Percentiles rank a stretch among this genome's conserved stretches.
Evolutionary conservation across 2,797 vertebrate genomes (phyloP).

Genomic region (Microctenopoma stevenorrisi): DNA sequence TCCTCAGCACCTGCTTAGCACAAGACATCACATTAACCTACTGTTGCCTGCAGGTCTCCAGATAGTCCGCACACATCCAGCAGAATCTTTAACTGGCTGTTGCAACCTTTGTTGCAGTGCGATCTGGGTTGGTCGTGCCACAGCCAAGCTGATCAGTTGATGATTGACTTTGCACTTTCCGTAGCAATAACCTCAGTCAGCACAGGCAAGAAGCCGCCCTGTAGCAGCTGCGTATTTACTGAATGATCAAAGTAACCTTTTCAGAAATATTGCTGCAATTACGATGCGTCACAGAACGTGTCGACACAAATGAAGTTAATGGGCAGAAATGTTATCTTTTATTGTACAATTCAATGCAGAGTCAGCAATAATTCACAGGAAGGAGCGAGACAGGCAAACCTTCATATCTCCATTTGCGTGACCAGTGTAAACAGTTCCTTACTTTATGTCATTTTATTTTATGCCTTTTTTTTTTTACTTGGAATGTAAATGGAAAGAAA

Average conservation of each 20-base stretch:
- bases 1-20: slow-evolving; percentile 72
- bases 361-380: neutral
- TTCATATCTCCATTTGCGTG: too few relatives aligned
- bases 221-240: neutral
- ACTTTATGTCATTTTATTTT: too few relatives aligned
- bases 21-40: slow-evolving; percentile 69
- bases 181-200: slow-evolving; percentile 21
- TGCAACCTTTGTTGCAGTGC: slow-evolving; percentile 40
- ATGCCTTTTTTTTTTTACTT: neutral
- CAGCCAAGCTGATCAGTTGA: slow-evolving; percentile 44
- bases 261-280: slow-evolving; percentile 12
- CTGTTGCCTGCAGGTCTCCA: slow-evolving; percentile 44
- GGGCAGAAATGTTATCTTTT: slow-evolving; percentile 6
- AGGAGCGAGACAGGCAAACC: too few relatives aligned
- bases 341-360: neutral
- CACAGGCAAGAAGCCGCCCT: neutral
- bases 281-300: neutral
- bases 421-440: too few relatives aligned
- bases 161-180: slow-evolving; percentile 26
- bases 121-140: slow-evolving; percentile 18
- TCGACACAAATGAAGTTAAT: neutral
- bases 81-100: slow-evolving; percentile 52
- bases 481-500: neutral
- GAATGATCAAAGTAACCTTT: slow-evolving; percentile 23
- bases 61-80: slow-evolving; percentile 50